Evolutionary conservation across 2,797 vertebrate species (phyloP), one percentile per base, ranked within the genome.

Genomic region (Danio aesculapii): DNA sequence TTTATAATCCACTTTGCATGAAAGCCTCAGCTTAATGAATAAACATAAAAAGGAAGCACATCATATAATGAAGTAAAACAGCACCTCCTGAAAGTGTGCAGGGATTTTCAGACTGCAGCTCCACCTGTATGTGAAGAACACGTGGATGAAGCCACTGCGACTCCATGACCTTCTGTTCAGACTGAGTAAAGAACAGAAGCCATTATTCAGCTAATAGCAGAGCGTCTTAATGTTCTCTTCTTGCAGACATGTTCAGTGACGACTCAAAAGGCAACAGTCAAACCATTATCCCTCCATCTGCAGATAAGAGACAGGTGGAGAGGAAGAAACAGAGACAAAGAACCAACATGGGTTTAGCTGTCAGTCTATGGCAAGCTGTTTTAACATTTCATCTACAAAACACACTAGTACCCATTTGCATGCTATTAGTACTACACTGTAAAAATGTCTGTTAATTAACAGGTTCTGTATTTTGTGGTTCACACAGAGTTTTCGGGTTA

Each of bases 261-360:
- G 43, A 66, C 57, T 75, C 68, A 84, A 30, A 74, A 83, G 73
- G 49, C 47, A 75, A 82, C 77, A 84, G 83, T 83, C 74, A 83
- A 69, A 46, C n/a, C 41, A 78, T 77, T 83, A 71, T 73, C 79
- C 53, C 59, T 71, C 59, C 57, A 69, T 72, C 63, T 39, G 73
- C 75, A 81, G 81, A 83, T 74, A 70, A 47, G 57, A 77, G 67
- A 58, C 50, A 72, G 17, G 70, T 71, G 64, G 30, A 44, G 8
- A 71, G 16, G 30, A 17, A 50, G 67, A 55, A 11, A 72, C 5
- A 72, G 6, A 44, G 1, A 62, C 11, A 39, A 66, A 75, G 55
- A 74, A 21, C 43, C 39, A 64, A 62, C 55, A 76, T 63, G 72
- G 53, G 64, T 46, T 58, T 52, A 68, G 67, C 75, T 84, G 57